These are phyloP conservation scores for Taphrorychus bicolor DNA, from an alignment of 2,888 invertebrate species.

Conservation along the genomic window DNA sequence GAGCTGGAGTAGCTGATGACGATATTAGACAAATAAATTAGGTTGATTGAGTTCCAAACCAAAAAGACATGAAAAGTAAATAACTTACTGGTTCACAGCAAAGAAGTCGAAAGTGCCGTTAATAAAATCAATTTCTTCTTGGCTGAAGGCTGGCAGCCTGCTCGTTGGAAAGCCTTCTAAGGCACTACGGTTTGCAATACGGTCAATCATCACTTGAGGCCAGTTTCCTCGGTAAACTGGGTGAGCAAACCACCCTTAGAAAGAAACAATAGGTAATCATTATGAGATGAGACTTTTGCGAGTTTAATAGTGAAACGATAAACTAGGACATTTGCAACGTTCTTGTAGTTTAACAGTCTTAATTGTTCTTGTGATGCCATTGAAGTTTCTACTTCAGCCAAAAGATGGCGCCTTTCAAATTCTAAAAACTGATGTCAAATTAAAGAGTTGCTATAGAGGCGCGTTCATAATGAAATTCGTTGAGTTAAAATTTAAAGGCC, in stretches of 20 bases:
- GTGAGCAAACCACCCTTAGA: constrained; percentile 54
- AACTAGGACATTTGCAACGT: too few relatives aligned
- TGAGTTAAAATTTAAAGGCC: too few relatives aligned
- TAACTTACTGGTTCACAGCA: constrained; percentile 67
- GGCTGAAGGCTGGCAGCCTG: constrained; percentile 68
- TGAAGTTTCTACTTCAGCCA: too few relatives aligned
- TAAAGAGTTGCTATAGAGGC: background rate
- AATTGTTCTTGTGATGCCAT: too few relatives aligned
- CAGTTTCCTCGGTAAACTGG: constrained; percentile 74
- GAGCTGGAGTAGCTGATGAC: constrained; percentile 27
- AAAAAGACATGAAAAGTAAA: too few relatives aligned
- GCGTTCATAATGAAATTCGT: too few relatives aligned
- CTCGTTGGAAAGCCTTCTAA: constrained; percentile 61
- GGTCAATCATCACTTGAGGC: constrained; percentile 68
- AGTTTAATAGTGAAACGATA: too few relatives aligned
- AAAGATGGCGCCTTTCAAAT: too few relatives aligned
- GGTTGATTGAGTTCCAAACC: background rate
- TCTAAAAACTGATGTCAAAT: background rate
- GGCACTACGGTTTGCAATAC: constrained; percentile 64
- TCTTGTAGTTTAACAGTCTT: too few relatives aligned
- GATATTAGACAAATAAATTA: background rate
- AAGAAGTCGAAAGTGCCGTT: constrained; percentile 73
- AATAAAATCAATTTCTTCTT: constrained; percentile 66
- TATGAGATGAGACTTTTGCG: too few relatives aligned
- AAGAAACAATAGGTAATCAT: too few relatives aligned